Evolutionary conservation across 2,113 vertebrate species (phyloP).

Genomic region (Daboia siamensis): DNA sequence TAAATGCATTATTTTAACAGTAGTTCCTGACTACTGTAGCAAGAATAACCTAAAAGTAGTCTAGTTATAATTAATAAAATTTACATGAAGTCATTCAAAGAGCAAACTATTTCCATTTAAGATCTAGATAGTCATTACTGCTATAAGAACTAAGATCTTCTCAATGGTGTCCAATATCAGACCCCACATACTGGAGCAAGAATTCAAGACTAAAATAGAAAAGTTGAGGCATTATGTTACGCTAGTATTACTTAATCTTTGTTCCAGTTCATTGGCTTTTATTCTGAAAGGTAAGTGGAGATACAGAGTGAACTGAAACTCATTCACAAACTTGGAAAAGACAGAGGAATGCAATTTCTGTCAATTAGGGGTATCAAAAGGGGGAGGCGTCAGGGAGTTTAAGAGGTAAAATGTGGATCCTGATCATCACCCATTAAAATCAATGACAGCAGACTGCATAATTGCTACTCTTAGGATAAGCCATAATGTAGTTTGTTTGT

Average conservation of each 20-base stretch:
- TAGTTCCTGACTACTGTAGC: not conserved
- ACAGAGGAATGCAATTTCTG: not conserved
- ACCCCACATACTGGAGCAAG: not conserved
- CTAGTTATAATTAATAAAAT: not conserved
- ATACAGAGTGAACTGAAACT: not conserved
- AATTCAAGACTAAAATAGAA: not conserved
- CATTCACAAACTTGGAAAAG: not conserved
- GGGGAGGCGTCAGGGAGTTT: not conserved
- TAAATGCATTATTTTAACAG: not conserved
- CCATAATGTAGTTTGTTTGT: not conserved
- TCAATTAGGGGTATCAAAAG: not conserved
- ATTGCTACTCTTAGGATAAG: not conserved
- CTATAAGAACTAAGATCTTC: too few relatives aligned
- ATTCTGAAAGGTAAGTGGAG: not conserved
- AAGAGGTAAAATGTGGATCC: not conserved
- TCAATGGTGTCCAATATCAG: not conserved
- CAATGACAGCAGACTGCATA: not conserved
- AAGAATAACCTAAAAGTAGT: not conserved
- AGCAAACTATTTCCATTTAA: not conserved
- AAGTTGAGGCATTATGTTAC: not conserved
- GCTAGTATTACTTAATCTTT: not conserved
- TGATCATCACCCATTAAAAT: not conserved
- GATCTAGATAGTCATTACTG: not conserved
- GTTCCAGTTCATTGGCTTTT: not conserved
- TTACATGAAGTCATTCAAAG: not conserved